These are phyloP conservation scores for Xiphophorus maculatus DNA, from an alignment of 2,113 vertebrate genomes.

Conservation along the genomic window DNA sequence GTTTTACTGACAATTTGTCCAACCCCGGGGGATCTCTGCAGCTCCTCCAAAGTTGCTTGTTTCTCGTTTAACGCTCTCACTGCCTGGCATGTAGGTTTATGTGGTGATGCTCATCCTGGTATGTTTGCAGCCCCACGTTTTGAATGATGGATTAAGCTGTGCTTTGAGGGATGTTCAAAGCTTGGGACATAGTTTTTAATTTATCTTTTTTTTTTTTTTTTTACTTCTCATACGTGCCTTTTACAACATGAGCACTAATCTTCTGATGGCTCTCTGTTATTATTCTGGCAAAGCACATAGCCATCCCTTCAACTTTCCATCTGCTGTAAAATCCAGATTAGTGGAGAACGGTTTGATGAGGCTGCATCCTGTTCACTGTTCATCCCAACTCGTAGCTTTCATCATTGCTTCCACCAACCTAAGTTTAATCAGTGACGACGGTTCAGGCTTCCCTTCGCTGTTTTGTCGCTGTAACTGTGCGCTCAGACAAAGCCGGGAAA, in stretches of 20 bases:
- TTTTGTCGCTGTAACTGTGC: conserved; percentile 37
- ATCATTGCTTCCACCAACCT: background rate
- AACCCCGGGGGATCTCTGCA: too few species aligned
- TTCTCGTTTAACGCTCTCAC: background rate
- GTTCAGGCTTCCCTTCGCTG: conserved; percentile 35
- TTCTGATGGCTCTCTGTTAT: conserved; percentile 11
- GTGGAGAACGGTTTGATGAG: conserved; percentile 19
- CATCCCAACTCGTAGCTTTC: conserved; percentile 7
- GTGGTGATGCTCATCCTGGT: background rate
- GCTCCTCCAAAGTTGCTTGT: background rate
- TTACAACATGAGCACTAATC: background rate
- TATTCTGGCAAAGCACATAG: conserved; percentile 8
- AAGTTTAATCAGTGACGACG: background rate
- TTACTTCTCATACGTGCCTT: too few species aligned
- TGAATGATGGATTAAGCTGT: too few species aligned
- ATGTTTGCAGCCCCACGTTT: too few species aligned
- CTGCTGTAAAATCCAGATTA: conserved; percentile 45
- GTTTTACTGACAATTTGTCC: too few species aligned
- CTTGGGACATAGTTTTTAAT: background rate
- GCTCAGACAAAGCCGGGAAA: conserved; percentile 45
- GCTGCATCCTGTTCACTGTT: background rate
- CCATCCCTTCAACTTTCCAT: conserved; percentile 24
- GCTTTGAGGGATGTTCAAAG: background rate
- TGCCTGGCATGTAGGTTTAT: background rate
- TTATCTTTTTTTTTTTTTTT: background rate